phyloP scores from a whole-genome alignment of 37 sponge, comb jelly and placozoan species.

The Halisarca cf. caerulea region DNA sequence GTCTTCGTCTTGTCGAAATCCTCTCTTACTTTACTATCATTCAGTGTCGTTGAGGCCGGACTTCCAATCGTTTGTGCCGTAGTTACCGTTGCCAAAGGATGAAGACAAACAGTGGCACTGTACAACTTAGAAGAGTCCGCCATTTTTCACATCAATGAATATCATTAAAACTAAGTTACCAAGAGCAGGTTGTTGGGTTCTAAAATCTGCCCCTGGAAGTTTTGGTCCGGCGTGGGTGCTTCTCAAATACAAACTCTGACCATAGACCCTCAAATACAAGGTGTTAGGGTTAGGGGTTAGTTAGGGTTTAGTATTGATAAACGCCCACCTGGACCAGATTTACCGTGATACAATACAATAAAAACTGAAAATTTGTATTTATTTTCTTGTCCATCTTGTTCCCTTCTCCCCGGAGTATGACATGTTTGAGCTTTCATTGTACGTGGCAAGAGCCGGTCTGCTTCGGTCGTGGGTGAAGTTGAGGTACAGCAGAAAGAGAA shows the following conservation, averaged over 20 bases:
- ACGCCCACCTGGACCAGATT: no score
- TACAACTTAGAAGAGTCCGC: not conserved
- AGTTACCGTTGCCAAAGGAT: slow-evolving; percentile 21
- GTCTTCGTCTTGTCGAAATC: no score
- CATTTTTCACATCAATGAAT: slow-evolving; percentile 1
- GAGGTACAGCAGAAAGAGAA: slow-evolving; percentile 44
- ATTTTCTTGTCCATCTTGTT: slow-evolving; percentile 37
- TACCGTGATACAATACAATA: no score
- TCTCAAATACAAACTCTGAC: no score
- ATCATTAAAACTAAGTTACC: no score
- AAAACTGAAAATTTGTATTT: no score
- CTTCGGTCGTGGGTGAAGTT: slow-evolving; percentile 52
- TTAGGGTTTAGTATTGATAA: no score
- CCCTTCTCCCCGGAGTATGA: not conserved
- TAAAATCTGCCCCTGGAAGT: no score
- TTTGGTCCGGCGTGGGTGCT: no score
- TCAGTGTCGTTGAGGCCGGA: not conserved
- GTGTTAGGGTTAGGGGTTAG: no score
- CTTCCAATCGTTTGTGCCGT: slow-evolving; percentile 16
- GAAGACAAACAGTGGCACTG: not conserved
- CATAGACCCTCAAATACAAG: no score
- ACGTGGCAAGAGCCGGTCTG: not conserved
- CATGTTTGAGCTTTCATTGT: not conserved
- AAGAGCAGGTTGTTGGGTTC: no score
- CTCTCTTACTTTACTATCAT: not conserved